A percentile compares a stretch with the other conserved stretches of the same genome.
These are phyloP conservation scores for Coendou prehensilis DNA, from an alignment of 2,797 vertebrate species.

Conservation along the genomic window DNA sequence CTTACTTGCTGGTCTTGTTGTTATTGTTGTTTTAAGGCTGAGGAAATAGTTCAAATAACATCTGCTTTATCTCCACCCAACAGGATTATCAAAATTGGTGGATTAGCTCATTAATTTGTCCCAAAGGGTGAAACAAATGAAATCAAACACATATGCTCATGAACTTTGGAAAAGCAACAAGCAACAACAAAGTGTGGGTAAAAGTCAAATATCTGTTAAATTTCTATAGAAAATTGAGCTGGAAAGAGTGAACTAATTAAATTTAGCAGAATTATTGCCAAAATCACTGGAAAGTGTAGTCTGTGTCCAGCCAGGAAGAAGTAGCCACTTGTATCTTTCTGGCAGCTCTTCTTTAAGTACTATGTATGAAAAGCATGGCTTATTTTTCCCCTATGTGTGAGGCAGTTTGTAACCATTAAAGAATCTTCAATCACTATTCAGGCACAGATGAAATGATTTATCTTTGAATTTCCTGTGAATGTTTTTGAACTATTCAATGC, in stretches of 20 bases:
- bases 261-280: constrained; percentile 8
- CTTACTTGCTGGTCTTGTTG: background rate
- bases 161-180: constrained; percentile 45
- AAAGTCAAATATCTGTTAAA: constrained; percentile 54
- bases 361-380: background rate
- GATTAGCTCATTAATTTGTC: constrained; percentile 26
- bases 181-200: background rate
- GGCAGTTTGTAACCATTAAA: background rate
- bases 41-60: constrained; percentile 8
- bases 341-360: background rate
- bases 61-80: constrained; percentile 15
- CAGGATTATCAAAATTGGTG: background rate
- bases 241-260: constrained; percentile 67
- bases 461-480: constrained; percentile 13
- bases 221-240: constrained; percentile 43
- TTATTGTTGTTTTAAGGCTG: background rate
- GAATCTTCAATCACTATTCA: background rate
- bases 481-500: background rate
- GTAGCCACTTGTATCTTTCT: constrained; percentile 7
- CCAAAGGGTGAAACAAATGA: background rate
- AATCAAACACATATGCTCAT: background rate
- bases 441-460: background rate
- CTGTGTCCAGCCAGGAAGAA: background rate
- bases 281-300: constrained; percentile 46
- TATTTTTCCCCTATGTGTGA: background rate